Evolutionary conservation across 2,888 invertebrate species (phyloP), one percentile per base, ranked within the genome.

Genomic region (Aspidiotus destructor): DNA sequence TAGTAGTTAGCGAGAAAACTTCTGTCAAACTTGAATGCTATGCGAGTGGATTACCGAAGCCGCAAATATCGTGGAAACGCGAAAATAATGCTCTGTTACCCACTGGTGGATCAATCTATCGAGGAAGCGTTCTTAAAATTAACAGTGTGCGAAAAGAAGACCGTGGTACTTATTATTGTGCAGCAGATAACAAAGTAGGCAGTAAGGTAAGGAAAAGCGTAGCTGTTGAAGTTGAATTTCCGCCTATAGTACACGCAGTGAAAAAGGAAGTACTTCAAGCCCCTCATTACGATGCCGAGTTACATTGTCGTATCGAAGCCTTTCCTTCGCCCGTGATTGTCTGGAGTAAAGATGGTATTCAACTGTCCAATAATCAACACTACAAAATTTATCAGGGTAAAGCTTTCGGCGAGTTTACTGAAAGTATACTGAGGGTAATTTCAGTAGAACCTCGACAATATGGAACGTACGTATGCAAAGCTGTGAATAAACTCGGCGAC

Each of bases 61-160:
- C 94, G 48, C 84, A 86, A 77, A 88, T 94, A 72, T 89, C 89
- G 0, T 94, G 94, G 94, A 84, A 93, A 73, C 84, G 93, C 65
- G 93, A 94, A 77, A 93, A 93, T 77, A 93, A 93, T 78, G 93
- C 92, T 69, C 88, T 94, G 73, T 79, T 94, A 73, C 93, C 94
- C 8, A 93, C 92, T 7, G 93, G 93, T 13, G 88, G 89, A 9
- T 87, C 89, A 0, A 86, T 87, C 71, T 88, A 87, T 77, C 81
- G 89, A 71, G 92, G 92, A 13, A 90, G 89, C 74, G 81, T 85
- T 15, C 77, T 92, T 71, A 88, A 87, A 75, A 88, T 92, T 70
- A 79, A 85, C 5, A 78, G 84, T 0, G 87, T 92, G 0, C 85
- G 85, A 72, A 92, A 92, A 76, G 91, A 92, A 75, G 92, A 92